Evolutionary conservation across 2,888 invertebrate species (phyloP), one percentile per base, ranked within the genome.

Genomic region (Drosophila flavopinicola): DNA sequence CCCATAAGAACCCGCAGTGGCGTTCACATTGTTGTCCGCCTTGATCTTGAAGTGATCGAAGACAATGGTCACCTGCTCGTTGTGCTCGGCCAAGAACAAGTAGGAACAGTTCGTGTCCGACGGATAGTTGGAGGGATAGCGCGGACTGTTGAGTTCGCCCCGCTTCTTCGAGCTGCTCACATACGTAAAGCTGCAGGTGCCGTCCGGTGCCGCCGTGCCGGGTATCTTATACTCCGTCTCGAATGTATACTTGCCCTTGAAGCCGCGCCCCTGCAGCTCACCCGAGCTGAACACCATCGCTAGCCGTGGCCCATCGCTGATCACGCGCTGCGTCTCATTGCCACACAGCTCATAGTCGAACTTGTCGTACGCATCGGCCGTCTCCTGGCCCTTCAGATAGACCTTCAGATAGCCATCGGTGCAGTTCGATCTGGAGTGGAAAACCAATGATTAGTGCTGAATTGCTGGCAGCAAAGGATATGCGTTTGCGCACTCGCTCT

Each of bases 111-210:
- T 97, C 75, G 96, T 97, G 91, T 95, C 95, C 88, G 97, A 96
- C 72, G 98, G 98, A 93, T 99, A 99, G 92, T 97, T 97, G 89
- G 97, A 96, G 88, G 98, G 98, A 93, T 97, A 98, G 66, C 98
- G 94, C 17, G 98, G 98, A 51, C 98, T 98, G 92, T 99, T 99
- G 91, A 98, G 96, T 89, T 97, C 97, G 47, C 98, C 98, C 63
- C 94, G 94, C 91, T 97, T 97, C 89, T 95, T 94, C 35, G 96
- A 96, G 78, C 95, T 94, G 90, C 97, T 97, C 79, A 94, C 94
- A 92, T 98, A 99, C 9, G 96, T 95, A 91, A 98, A 99, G 65
- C 95, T 95, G 91, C 98, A 99, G 83, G 94, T 95, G 63, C 97
- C 97, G 85, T 96, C 96, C 5, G 97, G 97, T 20, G 98, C 96